Base-by-base conservation (phyloP, 2,797 vertebrate species). In the Cyclura pinguis region DNA sequence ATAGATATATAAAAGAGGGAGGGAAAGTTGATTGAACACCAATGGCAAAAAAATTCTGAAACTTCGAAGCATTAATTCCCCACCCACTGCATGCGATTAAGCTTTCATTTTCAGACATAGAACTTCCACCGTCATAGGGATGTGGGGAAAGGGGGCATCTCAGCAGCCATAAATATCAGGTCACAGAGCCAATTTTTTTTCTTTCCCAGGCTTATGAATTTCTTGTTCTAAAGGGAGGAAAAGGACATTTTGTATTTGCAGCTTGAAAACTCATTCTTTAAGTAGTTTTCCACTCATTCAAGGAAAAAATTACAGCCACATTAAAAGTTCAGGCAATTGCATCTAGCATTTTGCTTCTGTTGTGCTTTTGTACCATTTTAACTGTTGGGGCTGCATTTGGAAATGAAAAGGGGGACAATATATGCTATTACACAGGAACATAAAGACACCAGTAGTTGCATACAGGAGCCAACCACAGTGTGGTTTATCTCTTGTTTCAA, bases 251-350 rank as follows among this genome's bases (percentile, higher is more conserved):
- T 38, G 47, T 78, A 35, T 67, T 72, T 47, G 50, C 50, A 69
- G 12, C 42, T 85, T 72, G 50, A 24, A 89, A 84, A 38, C 42
- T 77, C 47, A 77, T 82, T 87, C 18, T 82, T 67, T 10, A 64
- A 87, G 80, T 67, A 77, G 80, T 59, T 84, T 84, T 76, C 32
- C 64, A 77, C 22, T 52, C 27, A 13, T 29, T 57, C 29, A 35
- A 77, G 73, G 50, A 78, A 83, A 32, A 87, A 35, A 32, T 35
- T 84, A 84, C 14, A 86, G 35, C 42, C 47, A 64, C 78, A 76
- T 35, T 76, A 82, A 90, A 50, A 10, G 47, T 83, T 87, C 57
- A 87, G n/a, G 69, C 57, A 86, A 82, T 80, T 80, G 64, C 1
- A 20, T 27, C 76, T 38, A 85, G n/a, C 42, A 62, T 9, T 4